These are phyloP conservation scores for Malacosoma neustria DNA, from an alignment of 2,888 invertebrate species.

Conservation along the genomic window DNA sequence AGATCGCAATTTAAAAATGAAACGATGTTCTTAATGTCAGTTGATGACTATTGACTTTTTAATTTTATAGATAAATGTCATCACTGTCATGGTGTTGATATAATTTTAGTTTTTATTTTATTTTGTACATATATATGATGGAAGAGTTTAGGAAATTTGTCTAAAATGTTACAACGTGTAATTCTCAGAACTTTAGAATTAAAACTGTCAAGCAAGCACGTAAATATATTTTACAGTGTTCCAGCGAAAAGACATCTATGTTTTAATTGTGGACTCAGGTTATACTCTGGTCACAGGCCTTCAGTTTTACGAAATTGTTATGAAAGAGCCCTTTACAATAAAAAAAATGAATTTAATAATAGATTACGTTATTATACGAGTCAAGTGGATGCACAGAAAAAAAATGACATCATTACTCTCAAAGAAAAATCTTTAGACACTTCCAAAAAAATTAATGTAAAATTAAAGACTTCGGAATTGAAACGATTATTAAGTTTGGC, in stretches of 20 bases:
- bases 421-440: conserved; percentile 37
- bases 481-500: conserved; percentile 73
- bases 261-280: conserved; percentile 53
- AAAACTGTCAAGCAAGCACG: conserved; percentile 42
- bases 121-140: conserved; percentile 17
- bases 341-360: conserved; percentile 35
- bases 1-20: too few relatives aligned
- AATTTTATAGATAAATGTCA: too few relatives aligned
- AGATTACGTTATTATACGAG: conserved; percentile 47
- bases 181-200: conserved; percentile 43
- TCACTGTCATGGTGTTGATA: too few relatives aligned
- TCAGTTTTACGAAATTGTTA: conserved; percentile 41
- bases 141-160: conserved; percentile 21
- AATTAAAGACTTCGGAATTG: conserved; percentile 71
- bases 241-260: conserved; percentile 35
- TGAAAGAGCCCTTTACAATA: conserved; percentile 39
- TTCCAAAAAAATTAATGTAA: conserved; percentile 55
- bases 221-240: conserved; percentile 35
- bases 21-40: too few relatives aligned
- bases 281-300: conserved; percentile 47
- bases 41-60: too few relatives aligned
- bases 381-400: conserved; percentile 52
- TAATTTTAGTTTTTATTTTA: too few relatives aligned
- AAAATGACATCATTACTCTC: conserved; percentile 32
- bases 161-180: conserved; percentile 53